Base-by-base conservation (phyloP, 2,888 invertebrate species). In the Microplitis manilae region DNA sequence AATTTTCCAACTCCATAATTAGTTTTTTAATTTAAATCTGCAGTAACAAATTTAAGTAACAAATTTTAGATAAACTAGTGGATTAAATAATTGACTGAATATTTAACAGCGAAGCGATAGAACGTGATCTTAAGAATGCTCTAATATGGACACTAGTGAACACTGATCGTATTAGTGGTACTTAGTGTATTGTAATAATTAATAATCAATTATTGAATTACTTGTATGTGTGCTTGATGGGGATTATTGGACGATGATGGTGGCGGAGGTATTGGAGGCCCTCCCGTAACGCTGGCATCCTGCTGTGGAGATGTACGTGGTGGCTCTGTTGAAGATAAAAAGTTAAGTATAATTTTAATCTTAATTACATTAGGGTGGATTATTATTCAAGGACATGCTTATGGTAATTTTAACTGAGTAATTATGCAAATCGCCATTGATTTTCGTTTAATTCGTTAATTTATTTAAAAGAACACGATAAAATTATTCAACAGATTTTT, bases 221-320 rank as follows among this genome's bases (percentile, higher is more conserved):
- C 90, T 85, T 90, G 89, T 81, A 90, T 86, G 75, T 90, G 88
- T 50, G 88, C 84, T 79, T 87, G 88, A 17, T 88, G 87, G 20
- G 81, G 82, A 64, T 88, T 30, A 30, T 30, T 88, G 40, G 86
- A 86, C 50, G 86, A 87, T 41, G 87, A 89, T 39, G 90, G 88
- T 80, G 90, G 89, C 68, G 91, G 90, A 59, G 90, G 90, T 50
- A 90, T 87, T 82, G 89, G 88, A 76, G 90, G 88, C 75, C 88
- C 87, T 80, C 90, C 90, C 85, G 87, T 91, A 90, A 88, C 90
- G 91, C 90, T 86, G 87, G 92, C 93, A 90, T 95, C 95, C 91
- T 95, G 95, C 89, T 95, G 95, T 79, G 94, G 94, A 79, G 95
- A 95, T 81, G 94, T 94, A 90, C 94, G 92, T 82, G 95, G 95